Evolutionary conservation across 2,797 vertebrate species (phyloP).

Genomic region (Falco berigora): DNA sequence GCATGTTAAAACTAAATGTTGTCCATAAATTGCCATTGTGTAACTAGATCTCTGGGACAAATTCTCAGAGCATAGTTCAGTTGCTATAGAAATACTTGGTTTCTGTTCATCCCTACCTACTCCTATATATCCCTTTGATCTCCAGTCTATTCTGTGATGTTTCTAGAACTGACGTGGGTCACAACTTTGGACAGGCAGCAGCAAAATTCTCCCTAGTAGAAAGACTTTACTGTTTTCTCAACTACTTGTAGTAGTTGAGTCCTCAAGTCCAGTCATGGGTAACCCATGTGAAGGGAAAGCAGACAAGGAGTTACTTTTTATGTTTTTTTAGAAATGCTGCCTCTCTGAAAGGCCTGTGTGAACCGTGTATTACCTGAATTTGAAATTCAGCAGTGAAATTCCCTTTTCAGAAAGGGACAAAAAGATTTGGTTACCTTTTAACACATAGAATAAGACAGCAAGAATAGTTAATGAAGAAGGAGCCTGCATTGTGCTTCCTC

Average conservation of each 20-base stretch:
- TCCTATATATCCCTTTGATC: background rate
- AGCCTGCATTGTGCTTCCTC: background rate
- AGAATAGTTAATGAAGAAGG: slow-evolving; percentile 7
- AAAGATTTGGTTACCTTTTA: slow-evolving; percentile 20
- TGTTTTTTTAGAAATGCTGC: background rate
- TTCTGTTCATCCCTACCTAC: background rate
- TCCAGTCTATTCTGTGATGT: background rate
- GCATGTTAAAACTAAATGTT: background rate
- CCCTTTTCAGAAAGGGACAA: slow-evolving; percentile 3
- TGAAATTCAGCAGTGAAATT: slow-evolving; percentile 38
- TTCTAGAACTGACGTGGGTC: background rate
- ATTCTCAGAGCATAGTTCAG: background rate
- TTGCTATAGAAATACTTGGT: background rate
- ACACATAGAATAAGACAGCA: background rate
- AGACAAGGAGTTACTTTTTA: background rate
- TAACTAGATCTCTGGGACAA: background rate
- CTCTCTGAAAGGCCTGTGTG: background rate
- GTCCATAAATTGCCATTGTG: background rate
- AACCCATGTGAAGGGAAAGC: background rate
- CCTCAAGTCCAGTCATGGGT: background rate
- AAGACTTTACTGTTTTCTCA: background rate
- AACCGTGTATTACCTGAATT: background rate
- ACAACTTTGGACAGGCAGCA: background rate
- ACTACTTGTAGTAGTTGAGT: background rate
- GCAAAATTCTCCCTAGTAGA: background rate